Evolutionary conservation across 2,888 invertebrate genomes (phyloP).

Genomic region (Synanthedon tipuliformis): DNA sequence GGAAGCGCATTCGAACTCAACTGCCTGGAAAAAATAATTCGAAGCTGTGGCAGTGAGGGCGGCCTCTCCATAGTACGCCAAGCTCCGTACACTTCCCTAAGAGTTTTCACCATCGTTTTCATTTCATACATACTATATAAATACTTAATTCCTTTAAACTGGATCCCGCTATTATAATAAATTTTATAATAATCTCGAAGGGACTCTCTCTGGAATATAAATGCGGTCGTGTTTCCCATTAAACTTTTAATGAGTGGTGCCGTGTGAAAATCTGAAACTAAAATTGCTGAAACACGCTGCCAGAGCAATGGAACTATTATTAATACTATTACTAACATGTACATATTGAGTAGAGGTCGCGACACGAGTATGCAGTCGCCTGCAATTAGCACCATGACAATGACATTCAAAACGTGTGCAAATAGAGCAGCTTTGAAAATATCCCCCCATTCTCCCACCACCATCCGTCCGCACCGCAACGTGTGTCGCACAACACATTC

Average conservation of each 20-base stretch:
- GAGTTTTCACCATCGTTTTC: slow-evolving; percentile 34
- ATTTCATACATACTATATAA: slow-evolving; percentile 16
- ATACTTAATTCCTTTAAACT: not conserved
- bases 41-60: slow-evolving; percentile 41
- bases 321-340: not conserved
- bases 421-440: slow-evolving; percentile 31
- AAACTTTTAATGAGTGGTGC: slow-evolving; percentile 26
- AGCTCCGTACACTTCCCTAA: slow-evolving; percentile 2
- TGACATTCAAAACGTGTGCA: slow-evolving; percentile 64
- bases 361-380: slow-evolving; percentile 3
- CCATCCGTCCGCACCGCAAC: slow-evolving; percentile 7
- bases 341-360: not conserved
- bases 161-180: not conserved
- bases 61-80: slow-evolving; percentile 12
- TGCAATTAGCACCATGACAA: slow-evolving; percentile 59
- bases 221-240: slow-evolving; percentile 1
- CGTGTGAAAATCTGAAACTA: slow-evolving; percentile 7
- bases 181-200: not conserved
- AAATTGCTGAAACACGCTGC: slow-evolving; percentile 21
- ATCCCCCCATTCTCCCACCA: slow-evolving; percentile 12
- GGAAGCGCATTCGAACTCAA: slow-evolving; percentile 65
- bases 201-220: not conserved
- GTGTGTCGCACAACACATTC: slow-evolving; percentile 1
- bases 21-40: slow-evolving; percentile 66
- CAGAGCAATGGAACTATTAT: not conserved